These are phyloP conservation scores for Distichodus sexfasciatus DNA, from an alignment of 2,797 vertebrate genomes.

Conservation along the genomic window DNA sequence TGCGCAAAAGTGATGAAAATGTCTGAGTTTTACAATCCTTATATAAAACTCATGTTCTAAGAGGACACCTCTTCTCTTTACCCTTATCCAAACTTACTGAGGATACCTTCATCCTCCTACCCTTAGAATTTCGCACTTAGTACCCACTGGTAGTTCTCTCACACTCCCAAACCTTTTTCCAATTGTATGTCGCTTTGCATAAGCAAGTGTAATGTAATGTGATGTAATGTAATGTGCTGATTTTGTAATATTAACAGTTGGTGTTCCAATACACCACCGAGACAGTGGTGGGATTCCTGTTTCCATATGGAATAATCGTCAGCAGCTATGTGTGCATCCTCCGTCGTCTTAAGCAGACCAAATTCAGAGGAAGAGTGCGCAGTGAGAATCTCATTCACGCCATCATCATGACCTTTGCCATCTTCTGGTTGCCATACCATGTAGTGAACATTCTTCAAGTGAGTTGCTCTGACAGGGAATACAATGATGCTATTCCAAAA, in stretches of 20 bases:
- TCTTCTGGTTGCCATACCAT: slow-evolving; percentile 89
- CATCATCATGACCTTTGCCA: slow-evolving; percentile 81
- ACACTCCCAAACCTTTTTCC: too few relatives aligned
- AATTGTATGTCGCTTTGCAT: too few relatives aligned
- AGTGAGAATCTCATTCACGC: slow-evolving; percentile 85
- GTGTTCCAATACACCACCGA: slow-evolving; percentile 80
- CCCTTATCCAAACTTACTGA: too few relatives aligned
- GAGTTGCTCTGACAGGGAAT: slow-evolving; percentile 1
- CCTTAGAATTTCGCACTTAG: too few relatives aligned
- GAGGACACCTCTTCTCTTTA: too few relatives aligned
- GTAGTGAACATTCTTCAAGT: slow-evolving; percentile 81
- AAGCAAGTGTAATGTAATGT: too few relatives aligned
- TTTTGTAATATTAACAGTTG: slow-evolving; percentile 56
- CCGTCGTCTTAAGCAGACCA: slow-evolving; percentile 71
- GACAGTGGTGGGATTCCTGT: slow-evolving; percentile 78
- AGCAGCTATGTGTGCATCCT: slow-evolving; percentile 81
- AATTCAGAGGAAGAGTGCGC: slow-evolving; percentile 66
- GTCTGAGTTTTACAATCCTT: too few relatives aligned
- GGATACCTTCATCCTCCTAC: too few relatives aligned
- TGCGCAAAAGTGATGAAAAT: too few relatives aligned
- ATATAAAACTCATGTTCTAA: too few relatives aligned
- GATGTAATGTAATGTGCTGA: not conserved
- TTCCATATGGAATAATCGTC: slow-evolving; percentile 81
- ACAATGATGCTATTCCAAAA: too few relatives aligned
- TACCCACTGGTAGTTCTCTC: too few relatives aligned